phyloP scores from a whole-genome alignment of 2,113 vertebrate genomes.

The Sinocyclocheilus grahami region DNA sequence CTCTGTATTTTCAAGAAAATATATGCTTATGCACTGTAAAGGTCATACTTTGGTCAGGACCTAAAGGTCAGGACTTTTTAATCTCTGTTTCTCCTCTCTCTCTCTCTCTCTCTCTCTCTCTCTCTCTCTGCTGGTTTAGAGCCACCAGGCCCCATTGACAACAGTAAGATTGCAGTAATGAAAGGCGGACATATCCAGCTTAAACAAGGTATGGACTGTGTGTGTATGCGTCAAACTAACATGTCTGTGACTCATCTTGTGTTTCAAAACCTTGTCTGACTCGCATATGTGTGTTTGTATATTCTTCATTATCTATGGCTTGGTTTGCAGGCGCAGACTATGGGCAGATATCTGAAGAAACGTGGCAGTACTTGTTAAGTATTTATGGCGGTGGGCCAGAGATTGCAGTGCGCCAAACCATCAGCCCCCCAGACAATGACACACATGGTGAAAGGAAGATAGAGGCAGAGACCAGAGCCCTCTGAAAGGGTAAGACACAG shows the following conservation, averaged over 20 bases:
- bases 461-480: conserved; percentile 89
- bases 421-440: conserved; percentile 80
- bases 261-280: conserved; percentile 4
- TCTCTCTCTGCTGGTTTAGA: conserved; percentile 72
- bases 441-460: conserved; percentile 92
- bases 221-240: neutral
- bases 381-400: conserved; percentile 92
- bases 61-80: neutral
- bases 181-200: conserved; percentile 93
- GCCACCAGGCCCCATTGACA: conserved; percentile 93
- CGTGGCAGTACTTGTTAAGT: conserved; percentile 87
- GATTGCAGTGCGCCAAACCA: conserved; percentile 88
- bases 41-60: neutral
- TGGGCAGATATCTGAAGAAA: conserved; percentile 97
- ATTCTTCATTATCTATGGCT: neutral
- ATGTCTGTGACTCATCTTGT: conserved; percentile 13
- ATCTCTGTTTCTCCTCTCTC: neutral
- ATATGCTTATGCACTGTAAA: conserved; percentile 12
- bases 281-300: neutral
- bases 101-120: neutral
- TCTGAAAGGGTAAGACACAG: conserved; percentile 69
- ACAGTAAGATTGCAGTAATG: conserved; percentile 89
- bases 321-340: conserved; percentile 89
- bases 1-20: neutral
- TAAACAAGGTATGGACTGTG: conserved; percentile 82